Evolutionary conservation across 1,140 invertebrate genomes (phyloP).

Genomic region (Hyles euphorbiae): DNA sequence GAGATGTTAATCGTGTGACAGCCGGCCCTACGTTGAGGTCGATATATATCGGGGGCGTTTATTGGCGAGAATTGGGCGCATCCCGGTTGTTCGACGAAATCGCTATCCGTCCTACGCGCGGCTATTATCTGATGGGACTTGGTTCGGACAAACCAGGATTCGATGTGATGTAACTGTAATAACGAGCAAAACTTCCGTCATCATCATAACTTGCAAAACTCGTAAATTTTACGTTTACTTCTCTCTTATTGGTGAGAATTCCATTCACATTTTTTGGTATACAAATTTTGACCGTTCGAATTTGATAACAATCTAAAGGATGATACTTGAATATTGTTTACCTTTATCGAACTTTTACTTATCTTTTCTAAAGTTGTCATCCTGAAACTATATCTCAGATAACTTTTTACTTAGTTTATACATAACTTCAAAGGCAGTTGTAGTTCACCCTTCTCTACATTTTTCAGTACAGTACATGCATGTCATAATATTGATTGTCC

Average conservation of each 20-base stretch:
- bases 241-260: too few relatives aligned
- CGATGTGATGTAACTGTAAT: slow-evolving; percentile 34
- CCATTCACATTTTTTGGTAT: too few relatives aligned
- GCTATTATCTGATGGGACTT: slow-evolving; percentile 50
- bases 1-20: slow-evolving; percentile 43
- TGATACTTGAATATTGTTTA: too few relatives aligned
- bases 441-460: too few relatives aligned
- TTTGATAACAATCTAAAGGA: too few relatives aligned
- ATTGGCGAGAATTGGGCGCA: slow-evolving; percentile 70
- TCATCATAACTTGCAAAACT: slow-evolving; percentile 6
- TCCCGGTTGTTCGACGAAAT: slow-evolving; percentile 67
- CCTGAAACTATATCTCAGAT: too few relatives aligned
- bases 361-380: too few relatives aligned
- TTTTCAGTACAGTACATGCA: neutral
- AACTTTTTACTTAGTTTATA: too few relatives aligned
- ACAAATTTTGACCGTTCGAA: too few relatives aligned
- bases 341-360: too few relatives aligned
- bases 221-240: too few relatives aligned
- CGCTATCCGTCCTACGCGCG: slow-evolving; percentile 55
- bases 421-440: too few relatives aligned
- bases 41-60: slow-evolving; percentile 58
- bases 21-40: slow-evolving; percentile 32
- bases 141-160: slow-evolving; percentile 41
- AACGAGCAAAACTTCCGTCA: slow-evolving; percentile 32
- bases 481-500: slow-evolving; percentile 6